These are phyloP conservation scores for Alaudala cheleensis DNA, from an alignment of 2,113 vertebrate species.

Conservation along the genomic window DNA sequence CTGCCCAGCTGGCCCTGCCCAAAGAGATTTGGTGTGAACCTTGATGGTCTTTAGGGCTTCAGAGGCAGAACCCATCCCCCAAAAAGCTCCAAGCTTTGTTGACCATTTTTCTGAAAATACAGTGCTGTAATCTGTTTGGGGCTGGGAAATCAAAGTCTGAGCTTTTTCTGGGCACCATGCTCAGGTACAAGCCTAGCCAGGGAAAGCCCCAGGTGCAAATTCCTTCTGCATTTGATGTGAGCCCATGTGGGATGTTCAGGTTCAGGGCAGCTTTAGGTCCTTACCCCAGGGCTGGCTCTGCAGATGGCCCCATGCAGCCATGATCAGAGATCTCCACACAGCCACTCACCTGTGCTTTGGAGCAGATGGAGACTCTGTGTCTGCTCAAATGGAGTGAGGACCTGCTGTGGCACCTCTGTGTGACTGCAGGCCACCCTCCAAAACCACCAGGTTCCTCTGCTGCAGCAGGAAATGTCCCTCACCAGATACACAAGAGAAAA, in stretches of 20 bases:
- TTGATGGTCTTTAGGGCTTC: not conserved
- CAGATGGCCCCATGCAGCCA: not conserved
- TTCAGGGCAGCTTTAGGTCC: not conserved
- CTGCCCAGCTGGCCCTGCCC: not conserved
- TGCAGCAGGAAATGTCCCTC: not conserved
- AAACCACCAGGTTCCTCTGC: not conserved
- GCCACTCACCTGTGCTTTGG: not conserved
- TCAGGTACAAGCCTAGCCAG: not conserved
- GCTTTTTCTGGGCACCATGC: not conserved
- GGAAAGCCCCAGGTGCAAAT: not conserved
- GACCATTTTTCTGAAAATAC: not conserved
- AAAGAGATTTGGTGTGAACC: not conserved
- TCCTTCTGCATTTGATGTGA: not conserved
- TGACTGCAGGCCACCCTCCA: not conserved
- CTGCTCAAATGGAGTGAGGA: not conserved
- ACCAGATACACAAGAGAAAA: not conserved
- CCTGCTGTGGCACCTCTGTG: not conserved
- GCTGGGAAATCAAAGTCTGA: not conserved
- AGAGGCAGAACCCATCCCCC: not conserved
- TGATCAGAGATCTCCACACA: rapidly evolving
- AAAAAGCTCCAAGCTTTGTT: not conserved
- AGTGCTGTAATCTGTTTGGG: not conserved
- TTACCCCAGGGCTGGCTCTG: not conserved
- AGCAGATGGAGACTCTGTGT: not conserved
- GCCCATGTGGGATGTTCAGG: not conserved